Evolutionary conservation across 2,888 invertebrate genomes (phyloP), one percentile per base, ranked within the genome.

Genomic region (Rosalia funebris): DNA sequence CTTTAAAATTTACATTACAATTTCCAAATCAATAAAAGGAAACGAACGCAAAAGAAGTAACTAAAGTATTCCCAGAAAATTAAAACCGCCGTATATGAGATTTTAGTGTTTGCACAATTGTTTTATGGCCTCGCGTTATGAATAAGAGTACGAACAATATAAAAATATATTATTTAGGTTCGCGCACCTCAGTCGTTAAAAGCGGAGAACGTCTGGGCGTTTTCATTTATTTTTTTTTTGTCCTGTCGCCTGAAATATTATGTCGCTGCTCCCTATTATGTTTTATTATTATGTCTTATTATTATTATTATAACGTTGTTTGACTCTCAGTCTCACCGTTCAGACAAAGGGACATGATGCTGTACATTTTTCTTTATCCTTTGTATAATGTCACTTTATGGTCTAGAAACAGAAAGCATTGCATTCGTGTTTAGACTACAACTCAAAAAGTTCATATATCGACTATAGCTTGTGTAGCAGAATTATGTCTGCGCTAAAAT

Each of bases 1-100:
- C 50, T 39, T 15, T 32, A 42, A 14, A 42, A 53, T 53, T 53
- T 53, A 53, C 53, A 53, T 53, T 14, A 53, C 53, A 53, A 53
- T 53, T 19, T 31, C 42, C 20, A 11, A 17, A 41, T 53, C 42
- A 20, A 50, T 50, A 50, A 47, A 47, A 34, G 47, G 48, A 19
- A 48, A 25, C 48, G 37, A 47, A 34, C 34, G 17, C n/a, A 19
- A 9, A 34, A 25, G 20, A 11, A 19, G 17, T 2, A 12, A 25
- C 44, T 11, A 19, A 14, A 25, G 44, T 14, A 16, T 48, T 48
- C 36, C 19, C 16, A 10, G 46, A 46, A 46, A 46, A 32, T 46
- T 16, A n/a, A 32, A 31, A 32, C 46, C 15, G 46, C 16, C 32
- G 15, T 15, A 16, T 15, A n/a, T 10, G 32, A 32, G 31, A 25